These are phyloP conservation scores for Podabrus alpinus DNA, from an alignment of 2,888 invertebrate species.

Conservation along the genomic window DNA sequence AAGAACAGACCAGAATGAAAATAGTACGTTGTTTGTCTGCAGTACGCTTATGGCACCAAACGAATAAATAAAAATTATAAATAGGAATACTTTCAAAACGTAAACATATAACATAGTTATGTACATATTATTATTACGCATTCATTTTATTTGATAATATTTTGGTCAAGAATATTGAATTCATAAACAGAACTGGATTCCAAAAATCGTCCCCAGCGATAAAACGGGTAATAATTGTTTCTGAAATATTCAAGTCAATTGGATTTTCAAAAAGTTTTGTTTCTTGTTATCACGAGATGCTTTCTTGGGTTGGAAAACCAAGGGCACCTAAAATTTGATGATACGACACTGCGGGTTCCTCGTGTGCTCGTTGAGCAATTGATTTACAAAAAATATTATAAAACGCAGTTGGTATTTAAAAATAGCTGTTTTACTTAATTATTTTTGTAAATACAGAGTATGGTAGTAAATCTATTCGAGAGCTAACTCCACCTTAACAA, in stretches of 20 bases:
- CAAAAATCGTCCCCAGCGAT: no score
- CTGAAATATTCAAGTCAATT: no score
- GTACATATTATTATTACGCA: background rate
- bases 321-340: background rate
- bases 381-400: background rate
- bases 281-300: no score
- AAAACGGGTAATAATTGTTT: no score
- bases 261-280: no score
- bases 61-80: background rate
- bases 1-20: background rate
- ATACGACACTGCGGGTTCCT: background rate
- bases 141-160: background rate
- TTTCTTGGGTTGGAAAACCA: no score
- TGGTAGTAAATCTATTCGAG: no score
- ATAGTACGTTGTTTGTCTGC: background rate
- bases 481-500: background rate
- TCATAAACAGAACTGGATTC: background rate
- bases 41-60: background rate
- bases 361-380: background rate
- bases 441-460: background rate
- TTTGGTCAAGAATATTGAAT: background rate
- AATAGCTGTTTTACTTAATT: background rate
- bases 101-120: no score
- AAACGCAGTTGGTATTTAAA: background rate
- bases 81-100: background rate